These are phyloP conservation scores for Abrostola tripartita DNA, from an alignment of 2,888 invertebrate genomes.

Conservation along the genomic window DNA sequence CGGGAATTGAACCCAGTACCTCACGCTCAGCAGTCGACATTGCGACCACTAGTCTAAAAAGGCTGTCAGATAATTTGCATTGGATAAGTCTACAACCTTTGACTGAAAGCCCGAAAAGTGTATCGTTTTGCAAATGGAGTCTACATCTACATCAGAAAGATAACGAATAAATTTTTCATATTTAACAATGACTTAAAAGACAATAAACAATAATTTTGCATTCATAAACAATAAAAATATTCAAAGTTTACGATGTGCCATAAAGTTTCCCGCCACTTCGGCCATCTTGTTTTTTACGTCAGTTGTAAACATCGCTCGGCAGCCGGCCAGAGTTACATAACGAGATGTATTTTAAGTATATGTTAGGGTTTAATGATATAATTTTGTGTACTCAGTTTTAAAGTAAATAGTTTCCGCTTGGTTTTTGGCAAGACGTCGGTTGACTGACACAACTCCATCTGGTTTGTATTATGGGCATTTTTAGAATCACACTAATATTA, in stretches of 20 bases:
- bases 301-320: conserved; percentile 45
- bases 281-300: conserved; percentile 55
- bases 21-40: no score
- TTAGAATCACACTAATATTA: no score
- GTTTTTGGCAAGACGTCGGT: neutral
- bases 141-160: neutral
- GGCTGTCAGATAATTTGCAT: no score
- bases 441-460: no score
- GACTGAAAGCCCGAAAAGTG: no score
- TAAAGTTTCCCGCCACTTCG: conserved; percentile 53
- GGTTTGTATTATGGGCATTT: no score
- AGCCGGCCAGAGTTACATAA: conserved; percentile 51
- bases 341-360: conserved; percentile 41
- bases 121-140: neutral
- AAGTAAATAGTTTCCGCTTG: neutral
- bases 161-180: conserved; percentile 9
- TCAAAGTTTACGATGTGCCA: conserved; percentile 46
- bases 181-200: conserved; percentile 24
- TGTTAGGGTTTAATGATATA: conserved; percentile 23
- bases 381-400: conserved; percentile 16
- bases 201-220: conserved; percentile 43
- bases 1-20: no score
- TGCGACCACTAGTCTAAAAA: no score
- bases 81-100: no score
- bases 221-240: conserved; percentile 35